Base-by-base conservation (phyloP, 1,140 invertebrate genomes). In the Lineus longissimus region DNA sequence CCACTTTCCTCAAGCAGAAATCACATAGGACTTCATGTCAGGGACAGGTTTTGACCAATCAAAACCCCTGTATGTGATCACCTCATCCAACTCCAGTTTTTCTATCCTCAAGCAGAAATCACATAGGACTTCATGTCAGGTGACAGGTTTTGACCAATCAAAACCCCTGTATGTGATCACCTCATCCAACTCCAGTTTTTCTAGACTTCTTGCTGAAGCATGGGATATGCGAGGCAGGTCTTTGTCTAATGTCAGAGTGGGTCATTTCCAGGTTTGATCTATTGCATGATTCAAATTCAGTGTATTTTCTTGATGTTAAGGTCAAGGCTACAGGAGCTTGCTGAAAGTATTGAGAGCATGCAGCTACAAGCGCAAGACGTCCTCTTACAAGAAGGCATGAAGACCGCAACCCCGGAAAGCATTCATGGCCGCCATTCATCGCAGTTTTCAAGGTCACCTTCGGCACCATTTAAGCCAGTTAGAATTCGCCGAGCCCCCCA, bases 301-400 rank as follows among this genome's bases (percentile, higher is more conserved):
- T 61, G 1, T 19, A 22, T 47, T 55, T 9, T 41, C 11, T 29
- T 33, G 27, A 1, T 41, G 47, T 47, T 13, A 61, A 75, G 73
- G 47, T 70, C 70, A 30, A 64, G 72, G 0, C 64, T 76, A 9
- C 68, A 74, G 55, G 70, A 72, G 25, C 60, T 76, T 15, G 33
- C 33, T 7, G 33, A 36, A 36, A 36, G 33, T 36, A 62, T 69
- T 43, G 67, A 69, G 15, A 73, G 64, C 40, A 43, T 76, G 23
- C 63, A 70, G 33, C 25, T 7, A 36, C 33, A 36, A 15, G 33
- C 33, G 4, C 33, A 36, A 36, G 33, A 36, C 15, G 33, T 15
- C 33, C 33, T 29, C 9, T 22, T 22, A 55, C 29, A 55, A 55
- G 51, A 29, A 55, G 1, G 51, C 23, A 1, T 9, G 2, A 29